Conservation (phyloP, 2,113 vertebrate species). For the Eptesicus fuscus region DNA sequence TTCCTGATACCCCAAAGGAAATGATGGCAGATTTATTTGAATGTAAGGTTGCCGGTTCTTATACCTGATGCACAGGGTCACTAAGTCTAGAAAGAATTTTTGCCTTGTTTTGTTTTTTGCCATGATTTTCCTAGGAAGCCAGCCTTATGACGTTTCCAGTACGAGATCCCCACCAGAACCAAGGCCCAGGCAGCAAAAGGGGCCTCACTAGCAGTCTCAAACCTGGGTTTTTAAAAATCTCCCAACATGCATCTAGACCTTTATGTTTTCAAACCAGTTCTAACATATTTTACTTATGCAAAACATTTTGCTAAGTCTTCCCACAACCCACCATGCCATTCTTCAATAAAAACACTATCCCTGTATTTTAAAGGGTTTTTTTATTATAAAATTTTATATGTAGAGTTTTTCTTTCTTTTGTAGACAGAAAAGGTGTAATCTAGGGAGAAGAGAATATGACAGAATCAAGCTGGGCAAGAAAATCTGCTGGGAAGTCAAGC, state of each 20-base stretch:
- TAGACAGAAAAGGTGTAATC: neutral
- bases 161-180: neutral
- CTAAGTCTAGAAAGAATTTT: neutral
- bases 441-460: neutral
- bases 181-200: neutral
- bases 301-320: neutral
- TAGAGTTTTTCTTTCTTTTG: neutral
- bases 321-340: neutral
- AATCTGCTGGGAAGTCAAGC: neutral
- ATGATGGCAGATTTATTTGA: neutral
- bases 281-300: conserved; percentile 17
- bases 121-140: neutral
- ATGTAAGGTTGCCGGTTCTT: neutral
- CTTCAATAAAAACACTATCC: conserved; percentile 36
- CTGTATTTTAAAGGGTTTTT: neutral
- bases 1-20: neutral
- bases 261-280: conserved; percentile 34
- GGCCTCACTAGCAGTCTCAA: neutral
- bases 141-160: neutral
- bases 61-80: neutral
- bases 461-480: neutral
- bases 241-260: neutral
- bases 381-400: neutral
- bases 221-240: neutral
- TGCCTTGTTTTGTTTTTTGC: neutral